Evolutionary conservation across 1,140 invertebrate species (phyloP), one percentile per base, ranked within the genome.

Genomic region (Eupristina koningsbergeri): DNA sequence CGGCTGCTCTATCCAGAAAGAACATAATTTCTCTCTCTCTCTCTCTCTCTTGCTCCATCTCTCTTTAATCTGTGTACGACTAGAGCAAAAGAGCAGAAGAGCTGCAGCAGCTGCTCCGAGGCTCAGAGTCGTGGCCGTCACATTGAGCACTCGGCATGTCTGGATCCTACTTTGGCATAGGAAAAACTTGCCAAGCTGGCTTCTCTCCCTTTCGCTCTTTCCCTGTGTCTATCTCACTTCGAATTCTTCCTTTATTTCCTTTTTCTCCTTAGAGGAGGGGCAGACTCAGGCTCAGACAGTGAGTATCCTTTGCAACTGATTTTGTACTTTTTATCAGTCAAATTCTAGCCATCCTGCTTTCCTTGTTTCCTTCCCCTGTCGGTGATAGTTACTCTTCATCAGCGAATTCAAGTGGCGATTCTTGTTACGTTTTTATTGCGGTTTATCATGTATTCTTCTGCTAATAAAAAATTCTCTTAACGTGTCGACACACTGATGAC

Each of bases 181-280:
- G 75, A 77, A 77, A 77, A 61, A 77, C 75, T 77, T 53, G 53
- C 41, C 34, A 13, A 17, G 3, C n/a, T 0, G 45, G 45, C 7
- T 29, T 5, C 3, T 34, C 63, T 34, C 31, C 11, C 3, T 8
- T 67, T 31, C 9, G 6, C 9, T 50, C 17, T 15, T 67, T 34
- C 13, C 8, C 3, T 11, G 29, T 22, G 11, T 69, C 15, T 31
- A 9, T 39, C 17, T 69, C 1, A 0, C 22, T 41, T n/a, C n/a
- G n/a, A n/a, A n/a, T n/a, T 71, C 36, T 8, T 71, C 67, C 15
- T 71, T n/a, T 11, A 7, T 45, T 45, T 45, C 41, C 41, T 45
- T 45, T 45, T 45, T 11, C 41, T 45, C 11, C 41, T 17, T 17
- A 19, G 53, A 13, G 22, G 22, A 58, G 26, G 22, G 53, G 53